Base-by-base conservation (phyloP, 1,140 invertebrate genomes). In the Campoletis sonorensis region DNA sequence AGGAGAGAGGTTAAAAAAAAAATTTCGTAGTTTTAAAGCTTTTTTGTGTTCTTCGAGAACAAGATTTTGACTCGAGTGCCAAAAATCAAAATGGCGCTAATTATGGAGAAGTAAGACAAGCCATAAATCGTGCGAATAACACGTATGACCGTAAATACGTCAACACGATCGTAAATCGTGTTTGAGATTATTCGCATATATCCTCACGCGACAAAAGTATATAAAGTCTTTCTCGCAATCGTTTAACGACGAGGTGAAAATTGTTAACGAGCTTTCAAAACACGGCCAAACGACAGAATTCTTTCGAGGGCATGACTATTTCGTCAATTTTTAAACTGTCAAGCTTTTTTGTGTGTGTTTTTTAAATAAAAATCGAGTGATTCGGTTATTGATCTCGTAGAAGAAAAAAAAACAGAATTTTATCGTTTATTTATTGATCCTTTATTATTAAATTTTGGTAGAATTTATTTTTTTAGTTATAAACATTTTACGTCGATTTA, bases 201-300 rank as follows among this genome's bases (percentile, higher is more conserved):
- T 13, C 1, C 8, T 10, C 40, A 13, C 7, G 8, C 11, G 8
- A 13, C 0, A 11, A 8, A 13, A 54, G 51, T 26, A 75, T n/a
- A 51, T 75, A 54, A 30, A 70, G 64, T 33, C 51, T 54, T 13
- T 51, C 51, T 75, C 72, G 72, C 72, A 54, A 75, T 75, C 72
- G 72, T 23, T 54, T 75, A 75, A 75, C 72, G 72, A 75, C 72
- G 72, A 75, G 72, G n/a, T 75, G 49, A 75, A 75, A 75, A 75
- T 75, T 75, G 72, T 75, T 75, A 75, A 75, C 72, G 72, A 75
- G 72, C 49, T 54, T 54, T 54, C 1, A 18, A 54, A n/a, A 21
- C n/a, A 54, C 51, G 3, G 4, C n/a, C 16, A n/a, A 54, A 75
- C 49, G 49, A 16, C 72, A 54, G 13, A 26, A 54, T 54, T 54